Base-by-base conservation (phyloP, 2,888 invertebrate species). In the Ophonus ardosiacus region DNA sequence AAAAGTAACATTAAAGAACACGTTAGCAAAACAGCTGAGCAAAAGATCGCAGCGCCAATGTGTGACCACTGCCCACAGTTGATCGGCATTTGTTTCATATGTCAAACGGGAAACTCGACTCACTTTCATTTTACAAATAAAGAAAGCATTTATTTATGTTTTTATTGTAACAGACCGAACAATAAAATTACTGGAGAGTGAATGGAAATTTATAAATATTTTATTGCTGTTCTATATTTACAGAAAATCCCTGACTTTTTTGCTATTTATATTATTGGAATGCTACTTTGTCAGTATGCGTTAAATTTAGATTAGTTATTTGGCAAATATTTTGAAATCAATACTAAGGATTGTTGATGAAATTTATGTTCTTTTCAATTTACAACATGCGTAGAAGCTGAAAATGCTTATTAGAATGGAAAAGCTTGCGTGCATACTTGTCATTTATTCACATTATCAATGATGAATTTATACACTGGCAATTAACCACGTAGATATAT, bases 191-290 rank as follows among this genome's bases (percentile, higher is more conserved):
- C 43, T 43, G 43, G 13, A 43, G 43, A 74, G 15, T 74, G 71
- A 74, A 74, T 74, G 71, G 17, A 74, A 40, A 74, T 40, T 43
- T 74, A 74, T 74, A 74, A 43, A 74, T 74, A 74, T 74, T 74
- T 74, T 8, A 74, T 74, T 43, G 71, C 17, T 10, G 43, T 6
- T 74, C 71, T 74, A 74, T 51, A 40, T 74, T 74, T 74, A 17
- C 18, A 18, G 24, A 71, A 71, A 13, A 71, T 71, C 71, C 71
- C 78, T 78, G 78, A 78, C 59, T 78, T 78, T 76, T 78, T 78
- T 59, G 78, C 78, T 78, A 78, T 78, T 78, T 78, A 56, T 78
- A 78, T 57, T 31, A 78, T 74, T 74, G 71, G 71, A 74, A 74
- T 74, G 71, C 31, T 68, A 5, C 18, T 63, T 24, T 0, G 38